Conservation (phyloP, 2,888 invertebrate genomes). For the Eristalis arbustorum region DNA sequence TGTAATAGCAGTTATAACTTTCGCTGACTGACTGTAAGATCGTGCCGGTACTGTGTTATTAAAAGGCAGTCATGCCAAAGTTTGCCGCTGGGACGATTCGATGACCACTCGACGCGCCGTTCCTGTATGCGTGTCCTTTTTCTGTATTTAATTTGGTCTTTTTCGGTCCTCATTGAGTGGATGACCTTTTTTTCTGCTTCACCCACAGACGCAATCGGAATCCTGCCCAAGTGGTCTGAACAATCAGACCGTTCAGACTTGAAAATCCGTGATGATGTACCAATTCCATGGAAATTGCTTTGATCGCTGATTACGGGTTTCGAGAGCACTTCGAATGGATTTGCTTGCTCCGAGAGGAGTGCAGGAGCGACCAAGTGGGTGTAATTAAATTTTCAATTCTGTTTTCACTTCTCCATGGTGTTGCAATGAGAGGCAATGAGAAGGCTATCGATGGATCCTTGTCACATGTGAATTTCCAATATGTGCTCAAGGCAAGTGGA, state of each 20-base stretch:
- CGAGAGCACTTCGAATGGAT: constrained; percentile 60
- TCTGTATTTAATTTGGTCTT: constrained; percentile 59
- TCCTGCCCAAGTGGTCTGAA: constrained; percentile 61
- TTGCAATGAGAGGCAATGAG: constrained; percentile 49
- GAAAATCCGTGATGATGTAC: constrained; percentile 69
- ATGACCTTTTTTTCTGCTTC: constrained; percentile 44
- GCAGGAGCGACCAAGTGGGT: constrained; percentile 44
- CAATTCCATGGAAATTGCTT: constrained; percentile 65
- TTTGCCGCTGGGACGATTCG: constrained; percentile 25
- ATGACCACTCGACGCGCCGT: constrained; percentile 33
- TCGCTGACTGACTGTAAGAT: constrained; percentile 51
- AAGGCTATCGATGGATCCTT: constrained; percentile 39
- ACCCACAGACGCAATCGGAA: constrained; percentile 7
- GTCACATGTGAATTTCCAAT: constrained; percentile 41
- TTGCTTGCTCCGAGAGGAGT: constrained; percentile 35
- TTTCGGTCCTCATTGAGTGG: constrained; percentile 49
- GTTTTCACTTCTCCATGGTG: constrained; percentile 39
- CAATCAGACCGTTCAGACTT: constrained; percentile 68
- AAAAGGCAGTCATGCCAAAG: constrained; percentile 62
- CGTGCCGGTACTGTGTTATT: constrained; percentile 58
- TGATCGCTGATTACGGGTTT: constrained; percentile 67
- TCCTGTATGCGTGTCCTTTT: constrained; percentile 34
- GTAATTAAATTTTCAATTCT: constrained; percentile 66
- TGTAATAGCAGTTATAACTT: constrained; percentile 69
- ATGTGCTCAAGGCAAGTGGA: constrained; percentile 38